Percentiles rank a stretch among this genome's conserved stretches.
phyloP scores from a whole-genome alignment of 2,888 invertebrate genomes.

The Lissocephala sabroskyi region DNA sequence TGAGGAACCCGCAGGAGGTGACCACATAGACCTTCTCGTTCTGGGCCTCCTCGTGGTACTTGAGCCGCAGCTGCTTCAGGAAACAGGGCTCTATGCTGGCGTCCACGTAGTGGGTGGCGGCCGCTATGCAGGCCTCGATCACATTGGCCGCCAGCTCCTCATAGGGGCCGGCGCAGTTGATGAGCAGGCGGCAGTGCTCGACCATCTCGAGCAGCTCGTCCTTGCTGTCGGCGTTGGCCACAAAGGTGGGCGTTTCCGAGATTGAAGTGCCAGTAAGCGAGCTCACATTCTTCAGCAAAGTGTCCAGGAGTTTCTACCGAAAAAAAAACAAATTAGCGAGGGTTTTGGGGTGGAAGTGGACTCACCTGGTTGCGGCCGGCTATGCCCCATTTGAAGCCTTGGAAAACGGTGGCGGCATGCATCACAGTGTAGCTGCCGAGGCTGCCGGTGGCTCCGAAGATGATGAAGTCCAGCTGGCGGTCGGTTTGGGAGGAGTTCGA shows the following conservation, averaged over 20 bases:
- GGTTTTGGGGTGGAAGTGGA: neutral
- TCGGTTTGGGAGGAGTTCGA: neutral
- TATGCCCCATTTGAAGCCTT: conserved; percentile 7
- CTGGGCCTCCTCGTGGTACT: neutral
- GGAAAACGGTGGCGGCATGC: neutral
- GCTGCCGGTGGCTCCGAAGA: conserved; percentile 9
- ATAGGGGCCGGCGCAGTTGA: conserved; percentile 11
- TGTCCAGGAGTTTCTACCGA: neutral
- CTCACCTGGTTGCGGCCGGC: conserved; percentile 2
- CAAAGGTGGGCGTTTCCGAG: conserved; percentile 1
- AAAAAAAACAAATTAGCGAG: neutral
- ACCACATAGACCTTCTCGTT: conserved; percentile 1
- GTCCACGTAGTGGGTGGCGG: conserved; percentile 9
- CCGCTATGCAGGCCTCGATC: conserved; percentile 1
- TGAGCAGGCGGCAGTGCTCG: conserved; percentile 1
- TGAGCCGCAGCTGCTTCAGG: neutral
- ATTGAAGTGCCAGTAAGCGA: neutral
- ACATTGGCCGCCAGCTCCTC: neutral
- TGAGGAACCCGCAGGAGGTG: conserved; percentile 9
- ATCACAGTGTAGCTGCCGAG: conserved; percentile 9
- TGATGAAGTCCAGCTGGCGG: conserved; percentile 1
- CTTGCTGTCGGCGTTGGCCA: conserved; percentile 4
- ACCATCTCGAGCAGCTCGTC: neutral
- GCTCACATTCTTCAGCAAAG: conserved; percentile 4
- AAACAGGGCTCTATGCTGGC: conserved; percentile 4